Base-by-base conservation (phyloP, 2,888 invertebrate genomes). In the Encarsia formosa region DNA sequence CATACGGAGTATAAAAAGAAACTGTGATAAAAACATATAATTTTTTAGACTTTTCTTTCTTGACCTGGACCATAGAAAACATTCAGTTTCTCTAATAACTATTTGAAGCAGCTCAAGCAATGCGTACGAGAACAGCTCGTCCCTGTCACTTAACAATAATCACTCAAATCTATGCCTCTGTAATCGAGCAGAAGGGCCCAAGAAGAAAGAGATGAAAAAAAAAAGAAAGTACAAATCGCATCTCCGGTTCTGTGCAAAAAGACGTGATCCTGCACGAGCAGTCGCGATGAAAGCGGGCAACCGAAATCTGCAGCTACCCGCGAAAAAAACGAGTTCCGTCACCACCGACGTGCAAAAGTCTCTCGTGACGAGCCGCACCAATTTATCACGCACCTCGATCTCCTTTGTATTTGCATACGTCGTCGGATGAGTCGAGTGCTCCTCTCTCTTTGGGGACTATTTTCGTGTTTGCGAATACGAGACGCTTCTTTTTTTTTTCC, bases 321-420 rank as follows among this genome's bases (percentile, higher is more conserved):
- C 63, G 59, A 66, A 69, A 70, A 61, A 67, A 70, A 69, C 69
- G 65, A 65, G 69, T 72, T 70, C 70, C 60, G 65, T 66, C 65
- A n/a, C 69, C 68, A 15, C 46, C 5, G 18, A 3, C 69, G 71
- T 70, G 70, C 70, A 71, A 72, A 71, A 72, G 70, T 68, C 65
- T 70, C 70, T 68, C 71, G 70, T 71, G 70, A 71, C 71, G 68
- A 69, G 70, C 20, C 38, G 20, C 4, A 3, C 24, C 71, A 73
- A 73, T 73, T 73, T 73, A 73, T 73, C 73, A 73, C 70, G 67
- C 68, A n/a, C n/a, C n/a, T 69, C 73, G 70, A 73, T 72, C 72
- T n/a, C n/a, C n/a, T n/a, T n/a, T 73, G 66, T 72, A 71, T 72
- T 71, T 72, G 72, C 73, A 73, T 73, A 71, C 67, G 68, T 71